phyloP scores from a whole-genome alignment of 1,140 invertebrate genomes.

The Meloidogyne floridensis region DNA sequence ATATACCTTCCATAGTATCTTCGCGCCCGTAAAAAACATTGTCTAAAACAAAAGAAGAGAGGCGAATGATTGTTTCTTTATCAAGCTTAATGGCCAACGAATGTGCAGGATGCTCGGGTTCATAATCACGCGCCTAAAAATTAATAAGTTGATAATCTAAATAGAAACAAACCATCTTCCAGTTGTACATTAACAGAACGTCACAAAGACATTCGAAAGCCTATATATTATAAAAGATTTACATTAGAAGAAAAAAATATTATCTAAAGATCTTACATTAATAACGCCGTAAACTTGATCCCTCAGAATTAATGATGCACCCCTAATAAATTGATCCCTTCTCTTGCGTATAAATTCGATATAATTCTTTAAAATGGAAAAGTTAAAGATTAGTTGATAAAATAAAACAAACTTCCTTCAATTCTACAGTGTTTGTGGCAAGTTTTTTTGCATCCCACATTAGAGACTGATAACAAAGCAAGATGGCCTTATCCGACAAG shows the following conservation, averaged over 20 bases:
- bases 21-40: constrained; percentile 79
- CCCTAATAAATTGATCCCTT: constrained; percentile 76
- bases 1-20: constrained; percentile 77
- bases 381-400: background rate
- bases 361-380: constrained; percentile 56
- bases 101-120: constrained; percentile 70
- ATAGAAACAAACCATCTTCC: constrained; percentile 74
- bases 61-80: constrained; percentile 32
- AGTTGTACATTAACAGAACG: constrained; percentile 88
- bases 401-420: constrained; percentile 30
- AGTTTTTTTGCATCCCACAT: constrained; percentile 40
- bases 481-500: constrained; percentile 71
- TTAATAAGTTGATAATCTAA: background rate
- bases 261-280: constrained; percentile 68
- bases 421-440: constrained; percentile 23
- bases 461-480: constrained; percentile 42
- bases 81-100: constrained; percentile 40
- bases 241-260: background rate
- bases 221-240: constrained; percentile 66
- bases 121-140: constrained; percentile 66
- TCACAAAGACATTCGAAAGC: constrained; percentile 93
- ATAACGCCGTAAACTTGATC: constrained; percentile 69
- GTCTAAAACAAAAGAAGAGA: constrained; percentile 67
- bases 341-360: constrained; percentile 72
- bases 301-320: constrained; percentile 73